Percentiles rank a stretch among this genome's conserved stretches.
phyloP scores from a whole-genome alignment of 1,140 invertebrate genomes.

The Schlechtendalia chinensis region DNA sequence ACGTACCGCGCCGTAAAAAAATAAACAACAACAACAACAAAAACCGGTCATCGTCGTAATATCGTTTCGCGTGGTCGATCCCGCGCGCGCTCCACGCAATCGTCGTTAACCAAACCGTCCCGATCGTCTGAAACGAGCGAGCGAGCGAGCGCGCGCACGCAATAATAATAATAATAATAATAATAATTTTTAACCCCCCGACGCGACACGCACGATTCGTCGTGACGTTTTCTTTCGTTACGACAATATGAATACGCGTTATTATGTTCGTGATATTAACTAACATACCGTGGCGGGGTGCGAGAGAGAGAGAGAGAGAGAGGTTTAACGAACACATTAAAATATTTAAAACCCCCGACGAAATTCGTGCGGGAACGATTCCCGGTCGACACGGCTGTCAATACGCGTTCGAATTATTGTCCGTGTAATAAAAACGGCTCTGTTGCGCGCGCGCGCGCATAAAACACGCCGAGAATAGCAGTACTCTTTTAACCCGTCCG shows the following conservation, averaged over 20 bases:
- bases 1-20: slow-evolving; percentile 7
- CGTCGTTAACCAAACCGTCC: not conserved
- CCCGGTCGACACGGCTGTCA: slow-evolving; percentile 14
- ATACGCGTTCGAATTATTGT: slow-evolving; percentile 3
- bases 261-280: not conserved
- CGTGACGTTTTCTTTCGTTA: not conserved
- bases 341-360: not conserved
- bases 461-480: not conserved
- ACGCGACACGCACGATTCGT: not conserved
- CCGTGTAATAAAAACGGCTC: not conserved
- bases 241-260: not conserved
- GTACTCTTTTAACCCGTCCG: too few species aligned
- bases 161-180: too few species aligned
- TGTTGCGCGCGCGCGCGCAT: not conserved
- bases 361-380: not conserved
- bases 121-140: not conserved
- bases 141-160: not conserved
- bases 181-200: not conserved
- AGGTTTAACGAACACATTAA: not conserved
- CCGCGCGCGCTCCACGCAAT: too few species aligned
- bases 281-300: not conserved
- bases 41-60: slow-evolving; percentile 1
- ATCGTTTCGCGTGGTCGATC: too few species aligned
- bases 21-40: too few species aligned
- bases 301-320: not conserved